Percentiles rank a stretch among this genome's conserved stretches.
phyloP scores from a whole-genome alignment of 2,888 invertebrate genomes.

The Eurois occulta region DNA sequence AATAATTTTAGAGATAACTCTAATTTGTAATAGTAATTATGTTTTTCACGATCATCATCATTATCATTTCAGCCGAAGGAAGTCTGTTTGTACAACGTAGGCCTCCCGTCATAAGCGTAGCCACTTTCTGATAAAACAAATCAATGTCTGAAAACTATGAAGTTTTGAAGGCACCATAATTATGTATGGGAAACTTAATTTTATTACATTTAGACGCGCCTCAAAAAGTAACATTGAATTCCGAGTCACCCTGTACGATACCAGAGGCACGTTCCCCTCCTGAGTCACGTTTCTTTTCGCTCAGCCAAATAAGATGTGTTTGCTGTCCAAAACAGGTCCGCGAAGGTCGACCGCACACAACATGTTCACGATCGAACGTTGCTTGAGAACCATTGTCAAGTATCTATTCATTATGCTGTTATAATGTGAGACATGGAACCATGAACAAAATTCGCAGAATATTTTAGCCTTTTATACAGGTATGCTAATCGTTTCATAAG shows the following conservation, averaged over 20 bases:
- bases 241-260: constrained; percentile 42
- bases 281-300: constrained; percentile 80
- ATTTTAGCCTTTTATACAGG: neutral
- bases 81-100: neutral
- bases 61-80: neutral
- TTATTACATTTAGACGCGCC: neutral
- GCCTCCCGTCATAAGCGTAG: neutral
- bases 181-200: neutral
- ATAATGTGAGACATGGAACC: constrained; percentile 18
- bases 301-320: constrained; percentile 78
- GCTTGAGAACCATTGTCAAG: constrained; percentile 54
- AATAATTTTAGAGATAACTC: neutral
- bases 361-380: constrained; percentile 53
- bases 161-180: neutral
- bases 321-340: constrained; percentile 80
- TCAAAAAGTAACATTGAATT: constrained; percentile 6
- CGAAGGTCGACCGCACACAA: constrained; percentile 80
- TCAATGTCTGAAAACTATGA: no score
- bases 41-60: neutral
- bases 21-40: neutral
- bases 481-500: constrained; percentile 27
- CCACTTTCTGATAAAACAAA: neutral
- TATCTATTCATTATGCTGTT: constrained; percentile 48
- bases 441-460: constrained; percentile 3
- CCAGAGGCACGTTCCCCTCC: constrained; percentile 70